A percentile compares a stretch with the other conserved stretches of the same genome.
Evolutionary conservation across 92 coral and sea anemone species (phyloP).

Genomic region (Phenganax subtilis): DNA sequence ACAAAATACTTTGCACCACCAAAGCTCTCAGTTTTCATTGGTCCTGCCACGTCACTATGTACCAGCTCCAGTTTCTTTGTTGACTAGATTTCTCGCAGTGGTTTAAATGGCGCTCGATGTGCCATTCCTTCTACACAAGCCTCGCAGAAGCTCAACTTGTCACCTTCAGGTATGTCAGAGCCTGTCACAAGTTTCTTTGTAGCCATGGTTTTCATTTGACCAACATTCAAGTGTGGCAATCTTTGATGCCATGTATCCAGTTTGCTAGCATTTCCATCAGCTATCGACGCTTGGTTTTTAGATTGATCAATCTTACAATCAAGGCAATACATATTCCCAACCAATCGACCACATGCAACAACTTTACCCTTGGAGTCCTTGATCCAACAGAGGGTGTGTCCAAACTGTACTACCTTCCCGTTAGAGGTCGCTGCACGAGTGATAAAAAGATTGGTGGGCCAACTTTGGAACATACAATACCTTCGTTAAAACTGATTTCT

Average conservation of each 20-base stretch:
- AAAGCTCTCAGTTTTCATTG: slow-evolving; percentile 23
- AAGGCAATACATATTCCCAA: slow-evolving; percentile 25
- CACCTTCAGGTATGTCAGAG: slow-evolving; percentile 16
- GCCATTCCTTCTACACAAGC: slow-evolving; percentile 23
- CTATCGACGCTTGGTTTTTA: slow-evolving; percentile 16
- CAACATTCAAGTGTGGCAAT: slow-evolving; percentile 31
- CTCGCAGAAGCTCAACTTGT: slow-evolving; percentile 18
- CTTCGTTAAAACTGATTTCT: slow-evolving; percentile 54
- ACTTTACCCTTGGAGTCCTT: slow-evolving; percentile 52
- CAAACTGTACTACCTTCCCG: slow-evolving; percentile 57
- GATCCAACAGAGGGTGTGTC: slow-evolving; percentile 48
- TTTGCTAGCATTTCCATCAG: slow-evolving; percentile 8
- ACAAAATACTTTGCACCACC: slow-evolving; percentile 24
- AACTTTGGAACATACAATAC: slow-evolving; percentile 53
- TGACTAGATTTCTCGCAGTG: slow-evolving; percentile 20
- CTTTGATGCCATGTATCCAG: slow-evolving; percentile 25
- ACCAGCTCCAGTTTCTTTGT: slow-evolving; percentile 14
- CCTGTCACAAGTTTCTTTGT: slow-evolving; percentile 22
- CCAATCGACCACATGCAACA: slow-evolving; percentile 30
- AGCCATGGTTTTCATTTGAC: slow-evolving; percentile 31
- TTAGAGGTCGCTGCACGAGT: slow-evolving; percentile 53
- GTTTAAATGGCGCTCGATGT: slow-evolving; percentile 23
- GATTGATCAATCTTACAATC: slow-evolving; percentile 17
- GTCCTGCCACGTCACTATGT: slow-evolving; percentile 29
- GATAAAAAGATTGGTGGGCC: slow-evolving; percentile 53